Evolutionary conservation across 2,113 vertebrate genomes (phyloP), one percentile per base, ranked within the genome.

Genomic region (Bos javanicus): DNA sequence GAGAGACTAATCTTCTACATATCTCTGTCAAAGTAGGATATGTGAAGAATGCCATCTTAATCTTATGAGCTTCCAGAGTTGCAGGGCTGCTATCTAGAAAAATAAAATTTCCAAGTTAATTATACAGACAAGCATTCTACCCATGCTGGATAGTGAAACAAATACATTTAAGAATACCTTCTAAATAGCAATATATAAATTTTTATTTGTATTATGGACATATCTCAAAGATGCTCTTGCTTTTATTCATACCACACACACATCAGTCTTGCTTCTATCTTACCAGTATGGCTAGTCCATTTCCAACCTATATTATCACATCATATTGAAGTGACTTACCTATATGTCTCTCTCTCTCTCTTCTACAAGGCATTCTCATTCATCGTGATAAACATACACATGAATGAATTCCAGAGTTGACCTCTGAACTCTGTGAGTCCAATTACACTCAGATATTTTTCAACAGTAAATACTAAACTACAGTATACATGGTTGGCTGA

Each of bases 31-130:
- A 99, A 6, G 99, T 99, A 62, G 99, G 99, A 97, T 99, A 99
- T 14, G 99, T 99, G 98, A 99, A 99, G 98, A 99, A 99, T 0
- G 99, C 98, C 1, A 99, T 99, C 99, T 99, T 99, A 98, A 99
- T 99, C 97, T 99, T 99, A 98, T 99, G 99, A 84, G 99, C 99
- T 98, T 99, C 99, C 97, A 99, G 99, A 98, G 99, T 99, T 99
- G 99, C 99, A 80, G 99, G 99, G 96, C 99, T 99, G 98, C 99
- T 99, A 97, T 99, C 99, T 99, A 98, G 89, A 99, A 98, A 82
- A 97, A 98, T 84, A 90, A 95, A 97, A 95, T 92, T 62, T 93
- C 48, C 62, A 90, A 71, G 91, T 98, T 94, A 98, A 67, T n/a
- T 78, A 90, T 78, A 74, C 7, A 50, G 4, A 1, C 62, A 80